Percentiles rank a stretch among this genome's conserved stretches.
Conservation (phyloP, 2,888 invertebrate species). For the Lycaena phlaeas region DNA sequence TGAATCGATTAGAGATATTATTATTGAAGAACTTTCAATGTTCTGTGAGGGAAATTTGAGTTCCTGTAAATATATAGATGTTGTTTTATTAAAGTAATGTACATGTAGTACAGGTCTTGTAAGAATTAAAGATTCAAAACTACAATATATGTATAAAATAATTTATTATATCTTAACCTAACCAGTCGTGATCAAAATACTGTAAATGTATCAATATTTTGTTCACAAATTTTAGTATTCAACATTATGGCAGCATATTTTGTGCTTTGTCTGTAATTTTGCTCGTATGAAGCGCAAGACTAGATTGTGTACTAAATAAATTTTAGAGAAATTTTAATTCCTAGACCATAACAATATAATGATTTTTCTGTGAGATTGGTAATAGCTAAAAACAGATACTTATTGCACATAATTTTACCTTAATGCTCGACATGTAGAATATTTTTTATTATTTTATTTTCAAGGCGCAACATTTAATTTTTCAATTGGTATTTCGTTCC, state of each 20-base stretch:
- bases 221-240: constrained; percentile 49
- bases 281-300: constrained; percentile 17
- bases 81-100: constrained; percentile 47
- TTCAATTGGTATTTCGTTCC: constrained; percentile 74
- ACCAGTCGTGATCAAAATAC: constrained; percentile 62
- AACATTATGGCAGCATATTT: constrained; percentile 50
- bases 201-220: constrained; percentile 43
- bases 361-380: not conserved
- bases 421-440: not conserved
- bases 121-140: constrained; percentile 14
- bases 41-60: constrained; percentile 60
- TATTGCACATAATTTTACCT: constrained; percentile 4
- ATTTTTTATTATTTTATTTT: constrained; percentile 5
- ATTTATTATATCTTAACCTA: constrained; percentile 24
- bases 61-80: constrained; percentile 53
- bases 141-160: constrained; percentile 18
- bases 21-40: constrained; percentile 45
- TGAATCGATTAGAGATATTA: constrained; percentile 46
- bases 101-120: constrained; percentile 15
- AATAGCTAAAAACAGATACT: not conserved
- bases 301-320: constrained; percentile 20
- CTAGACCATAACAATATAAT: not conserved
- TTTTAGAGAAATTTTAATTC: constrained; percentile 2
- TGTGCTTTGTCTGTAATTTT: constrained; percentile 12
- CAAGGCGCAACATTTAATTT: constrained; percentile 60